These are phyloP conservation scores for Ophiothrix spiculata DNA, from an alignment of 35 echinoderm and acorn worm species.

Conservation along the genomic window DNA sequence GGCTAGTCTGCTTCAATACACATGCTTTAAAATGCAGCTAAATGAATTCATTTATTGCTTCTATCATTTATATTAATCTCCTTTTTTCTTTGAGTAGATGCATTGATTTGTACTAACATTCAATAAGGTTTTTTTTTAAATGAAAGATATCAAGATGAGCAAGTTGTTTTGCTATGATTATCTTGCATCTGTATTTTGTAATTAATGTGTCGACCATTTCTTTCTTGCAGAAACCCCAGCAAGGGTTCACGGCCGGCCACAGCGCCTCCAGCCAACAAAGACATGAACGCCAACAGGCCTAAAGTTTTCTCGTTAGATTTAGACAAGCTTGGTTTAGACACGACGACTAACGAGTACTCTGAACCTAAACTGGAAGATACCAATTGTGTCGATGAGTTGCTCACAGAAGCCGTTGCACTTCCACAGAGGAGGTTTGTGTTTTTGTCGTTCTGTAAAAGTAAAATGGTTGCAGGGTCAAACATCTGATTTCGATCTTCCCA, in stretches of 20 bases:
- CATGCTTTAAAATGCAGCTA: no score
- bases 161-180: no score
- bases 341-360: slow-evolving; percentile 14
- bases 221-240: slow-evolving; percentile 31
- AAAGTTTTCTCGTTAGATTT: slow-evolving; percentile 79
- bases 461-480: neutral
- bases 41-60: no score
- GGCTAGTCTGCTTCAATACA: no score
- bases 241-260: slow-evolving; percentile 57
- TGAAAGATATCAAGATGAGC: no score
- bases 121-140: no score
- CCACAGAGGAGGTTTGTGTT: slow-evolving; percentile 71
- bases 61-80: no score
- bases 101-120: no score
- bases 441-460: neutral
- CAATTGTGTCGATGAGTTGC: slow-evolving; percentile 51
- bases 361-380: slow-evolving; percentile 66
- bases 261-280: slow-evolving; percentile 32
- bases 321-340: slow-evolving; percentile 65
- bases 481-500: neutral
- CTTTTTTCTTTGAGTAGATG: no score
- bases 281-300: slow-evolving; percentile 18
- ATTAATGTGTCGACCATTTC: no score
- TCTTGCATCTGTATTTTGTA: no score
- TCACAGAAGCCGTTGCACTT: slow-evolving; percentile 51